Base-by-base conservation (phyloP, 1,140 invertebrate genomes). In the Ips nitidus region DNA sequence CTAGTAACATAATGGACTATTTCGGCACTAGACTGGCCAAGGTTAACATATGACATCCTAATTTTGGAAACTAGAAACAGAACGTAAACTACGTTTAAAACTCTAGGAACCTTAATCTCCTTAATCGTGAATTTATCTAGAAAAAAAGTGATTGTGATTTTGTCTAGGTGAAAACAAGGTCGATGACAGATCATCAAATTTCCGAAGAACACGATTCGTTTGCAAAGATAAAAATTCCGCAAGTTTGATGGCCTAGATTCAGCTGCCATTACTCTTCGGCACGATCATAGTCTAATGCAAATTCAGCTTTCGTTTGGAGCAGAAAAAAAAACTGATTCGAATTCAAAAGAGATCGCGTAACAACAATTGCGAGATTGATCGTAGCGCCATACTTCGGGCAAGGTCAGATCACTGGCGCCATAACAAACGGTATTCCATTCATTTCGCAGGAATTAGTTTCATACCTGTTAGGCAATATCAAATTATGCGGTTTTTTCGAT, bases 381-480 rank as follows among this genome's bases (percentile, higher is more conserved):
- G 45, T 6, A 50, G 45, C 45, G 45, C 45, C 45, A 50, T 22
- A 50, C 45, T 50, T 22, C 6, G 45, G 45, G 45, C 45, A 50
- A 50, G 45, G 45, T 50, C 45, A 50, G 45, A 50, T 50, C 22
- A 8, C 6, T 50, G 45, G 45, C 45, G 45, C 45, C 45, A 50
- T 50, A 50, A 50, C 45, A 50, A 50, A 50, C 45, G 45, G 45
- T 50, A 50, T 50, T 50, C 45, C 45, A 50, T 50, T 50, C 45
- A 50, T 50, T 50, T 50, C 45, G 22, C 45, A 22, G 45, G 45
- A 50, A 50, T 50, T 50, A 50, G 45, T 50, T 50, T 50, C 7
- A 50, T 50, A 50, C 45, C 45, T 50, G 22, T 50, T 50, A 8
- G 22, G 3, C 45, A 50, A 50, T 50, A 6, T 50, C 45, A 50